These are phyloP conservation scores for Salticus scenicus DNA, from an alignment of 2,888 invertebrate species.

Conservation along the genomic window DNA sequence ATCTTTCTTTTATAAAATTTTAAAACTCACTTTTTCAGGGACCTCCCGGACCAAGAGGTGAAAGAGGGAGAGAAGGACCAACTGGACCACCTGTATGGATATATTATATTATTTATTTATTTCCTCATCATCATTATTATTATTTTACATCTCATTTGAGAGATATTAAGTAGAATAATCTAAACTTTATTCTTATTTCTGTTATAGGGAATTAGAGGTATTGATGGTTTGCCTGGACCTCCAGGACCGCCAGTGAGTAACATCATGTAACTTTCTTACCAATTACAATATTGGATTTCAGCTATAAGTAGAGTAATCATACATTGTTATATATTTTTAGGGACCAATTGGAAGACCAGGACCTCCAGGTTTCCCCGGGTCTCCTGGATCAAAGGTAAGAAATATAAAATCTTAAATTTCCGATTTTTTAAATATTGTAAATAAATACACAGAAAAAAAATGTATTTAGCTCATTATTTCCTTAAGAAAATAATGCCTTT, in stretches of 20 bases:
- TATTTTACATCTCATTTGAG: no score
- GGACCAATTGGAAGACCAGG: constrained; percentile 89
- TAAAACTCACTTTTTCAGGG: constrained; percentile 82
- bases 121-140: neutral
- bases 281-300: no score
- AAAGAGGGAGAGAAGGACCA: constrained; percentile 88
- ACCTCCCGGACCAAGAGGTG: constrained; percentile 87
- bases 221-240: constrained; percentile 86
- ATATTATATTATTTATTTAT: neutral
- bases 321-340: constrained; percentile 75
- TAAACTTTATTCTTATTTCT: no score
- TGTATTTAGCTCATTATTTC: no score
- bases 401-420: no score
- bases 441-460: no score
- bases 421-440: no score
- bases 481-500: no score
- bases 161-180: no score
- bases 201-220: constrained; percentile 82
- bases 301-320: neutral
- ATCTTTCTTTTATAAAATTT: no score
- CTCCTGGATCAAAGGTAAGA: constrained; percentile 84
- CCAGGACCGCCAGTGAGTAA: constrained; percentile 83
- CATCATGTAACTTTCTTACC: neutral
- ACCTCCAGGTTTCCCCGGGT: constrained; percentile 89
- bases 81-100: constrained; percentile 80